Conservation (phyloP, 2,888 invertebrate species). For the Agrilus mali region DNA sequence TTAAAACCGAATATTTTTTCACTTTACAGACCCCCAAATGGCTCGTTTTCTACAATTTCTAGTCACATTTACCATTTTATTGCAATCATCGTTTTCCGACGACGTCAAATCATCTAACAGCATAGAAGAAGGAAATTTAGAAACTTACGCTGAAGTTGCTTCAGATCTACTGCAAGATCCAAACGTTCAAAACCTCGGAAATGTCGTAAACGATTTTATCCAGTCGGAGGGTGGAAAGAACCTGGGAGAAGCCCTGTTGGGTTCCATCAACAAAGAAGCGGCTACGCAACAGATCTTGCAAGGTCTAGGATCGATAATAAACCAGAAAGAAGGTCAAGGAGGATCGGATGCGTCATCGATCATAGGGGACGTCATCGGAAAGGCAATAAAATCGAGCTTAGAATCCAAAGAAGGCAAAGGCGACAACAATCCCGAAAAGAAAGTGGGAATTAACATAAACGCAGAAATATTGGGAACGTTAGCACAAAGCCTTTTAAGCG, state of each 20-base stretch:
- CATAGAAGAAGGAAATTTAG: slow-evolving; percentile 27
- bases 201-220: slow-evolving; percentile 53
- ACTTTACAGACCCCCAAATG: no score
- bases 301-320: slow-evolving; percentile 19
- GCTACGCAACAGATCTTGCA: slow-evolving; percentile 39
- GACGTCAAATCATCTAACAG: slow-evolving; percentile 4
- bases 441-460: no score
- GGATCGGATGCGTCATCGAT: slow-evolving; percentile 41
- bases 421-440: slow-evolving; percentile 4
- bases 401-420: slow-evolving; percentile 26
- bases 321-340: slow-evolving; percentile 9
- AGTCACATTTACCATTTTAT: slow-evolving; percentile 6
- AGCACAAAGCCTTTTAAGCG: no score
- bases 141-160: slow-evolving; percentile 51
- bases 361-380: slow-evolving; percentile 42
- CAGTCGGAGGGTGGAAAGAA: slow-evolving; percentile 53
- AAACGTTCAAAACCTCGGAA: slow-evolving; percentile 41
- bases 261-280: slow-evolving; percentile 1
- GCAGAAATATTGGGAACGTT: no score
- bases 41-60: neutral
- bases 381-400: slow-evolving; percentile 19
- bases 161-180: slow-evolving; percentile 48
- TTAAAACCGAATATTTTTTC: no score
- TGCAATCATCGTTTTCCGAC: slow-evolving; percentile 1
- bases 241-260: slow-evolving; percentile 29